phyloP scores from a whole-genome alignment of 2,888 invertebrate species.

The Eupithecia vulgata region DNA sequence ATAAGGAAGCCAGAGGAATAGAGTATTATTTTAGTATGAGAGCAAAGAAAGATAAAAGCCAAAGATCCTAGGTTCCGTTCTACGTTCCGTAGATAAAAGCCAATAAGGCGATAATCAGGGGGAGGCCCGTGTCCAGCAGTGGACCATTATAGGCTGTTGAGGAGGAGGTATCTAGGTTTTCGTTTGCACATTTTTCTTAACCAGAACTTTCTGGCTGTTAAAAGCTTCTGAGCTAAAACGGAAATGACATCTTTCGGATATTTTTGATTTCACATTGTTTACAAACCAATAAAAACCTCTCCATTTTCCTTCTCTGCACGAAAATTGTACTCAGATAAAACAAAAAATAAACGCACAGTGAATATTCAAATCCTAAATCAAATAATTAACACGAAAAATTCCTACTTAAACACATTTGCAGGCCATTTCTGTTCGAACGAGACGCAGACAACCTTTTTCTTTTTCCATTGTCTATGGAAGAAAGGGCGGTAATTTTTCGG shows the following conservation, averaged over 20 bases:
- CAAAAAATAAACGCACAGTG: constrained; percentile 1
- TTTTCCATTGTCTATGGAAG: constrained; percentile 46
- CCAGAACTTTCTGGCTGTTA: neutral
- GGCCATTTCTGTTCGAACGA: constrained; percentile 50
- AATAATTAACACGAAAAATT: constrained; percentile 43
- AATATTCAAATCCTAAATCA: constrained; percentile 45
- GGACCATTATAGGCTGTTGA: no score
- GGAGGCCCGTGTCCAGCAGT: no score
- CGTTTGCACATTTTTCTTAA: neutral
- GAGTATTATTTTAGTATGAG: no score
- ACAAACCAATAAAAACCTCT: neutral
- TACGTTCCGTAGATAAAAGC: no score
- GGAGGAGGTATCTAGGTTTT: no score
- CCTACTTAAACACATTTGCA: constrained; percentile 61
- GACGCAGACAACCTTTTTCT: constrained; percentile 37
- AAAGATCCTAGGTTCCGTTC: no score
- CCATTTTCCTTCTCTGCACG: neutral
- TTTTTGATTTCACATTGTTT: neutral
- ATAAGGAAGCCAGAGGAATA: neutral
- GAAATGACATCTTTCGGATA: neutral
- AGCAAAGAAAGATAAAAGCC: no score
- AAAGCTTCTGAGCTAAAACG: neutral
- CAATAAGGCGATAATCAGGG: no score
- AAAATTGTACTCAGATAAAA: neutral
- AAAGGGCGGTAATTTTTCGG: constrained; percentile 49